Conservation (phyloP, 2,797 vertebrate genomes). For the Mastacembelus armatus region DNA sequence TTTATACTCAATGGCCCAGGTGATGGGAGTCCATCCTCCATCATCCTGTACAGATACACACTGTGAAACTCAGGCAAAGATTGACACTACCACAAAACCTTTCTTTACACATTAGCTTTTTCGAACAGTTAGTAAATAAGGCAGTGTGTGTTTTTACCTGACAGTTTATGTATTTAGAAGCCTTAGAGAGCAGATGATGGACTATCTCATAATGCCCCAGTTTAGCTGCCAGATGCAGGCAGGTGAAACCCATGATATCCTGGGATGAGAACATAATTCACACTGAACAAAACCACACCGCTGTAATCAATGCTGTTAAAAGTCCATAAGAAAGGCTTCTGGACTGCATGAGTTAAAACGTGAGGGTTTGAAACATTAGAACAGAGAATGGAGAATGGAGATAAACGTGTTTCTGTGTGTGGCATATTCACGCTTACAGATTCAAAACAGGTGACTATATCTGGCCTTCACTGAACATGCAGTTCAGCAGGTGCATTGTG, state of each 20-base stretch:
- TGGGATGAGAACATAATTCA: constrained; percentile 66
- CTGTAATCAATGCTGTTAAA: neutral
- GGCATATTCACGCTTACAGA: too few relatives aligned
- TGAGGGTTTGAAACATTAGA: constrained; percentile 16
- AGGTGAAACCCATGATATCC: constrained; percentile 94
- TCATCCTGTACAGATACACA: constrained; percentile 85
- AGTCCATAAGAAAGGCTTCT: constrained; percentile 1
- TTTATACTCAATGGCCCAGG: constrained; percentile 97
- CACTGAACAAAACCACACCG: constrained; percentile 35
- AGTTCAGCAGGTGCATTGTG: too few relatives aligned
- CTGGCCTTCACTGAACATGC: too few relatives aligned
- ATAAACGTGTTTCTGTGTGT: neutral
- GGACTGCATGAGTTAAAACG: neutral
- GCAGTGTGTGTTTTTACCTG: constrained; percentile 83
- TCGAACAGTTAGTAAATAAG: constrained; percentile 1
- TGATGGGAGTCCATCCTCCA: constrained; percentile 96
- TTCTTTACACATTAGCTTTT: neutral
- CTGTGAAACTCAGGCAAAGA: neutral
- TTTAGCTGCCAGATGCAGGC: constrained; percentile 96
- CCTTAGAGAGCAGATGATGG: constrained; percentile 90
- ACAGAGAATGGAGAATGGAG: neutral
- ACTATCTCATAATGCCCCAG: constrained; percentile 91
- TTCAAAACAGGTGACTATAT: too few relatives aligned
- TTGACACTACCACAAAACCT: neutral
- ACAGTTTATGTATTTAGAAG: constrained; percentile 92